Evolutionary conservation across 1,140 invertebrate genomes (phyloP).

Genomic region (Cataglyphis hispanica): DNA sequence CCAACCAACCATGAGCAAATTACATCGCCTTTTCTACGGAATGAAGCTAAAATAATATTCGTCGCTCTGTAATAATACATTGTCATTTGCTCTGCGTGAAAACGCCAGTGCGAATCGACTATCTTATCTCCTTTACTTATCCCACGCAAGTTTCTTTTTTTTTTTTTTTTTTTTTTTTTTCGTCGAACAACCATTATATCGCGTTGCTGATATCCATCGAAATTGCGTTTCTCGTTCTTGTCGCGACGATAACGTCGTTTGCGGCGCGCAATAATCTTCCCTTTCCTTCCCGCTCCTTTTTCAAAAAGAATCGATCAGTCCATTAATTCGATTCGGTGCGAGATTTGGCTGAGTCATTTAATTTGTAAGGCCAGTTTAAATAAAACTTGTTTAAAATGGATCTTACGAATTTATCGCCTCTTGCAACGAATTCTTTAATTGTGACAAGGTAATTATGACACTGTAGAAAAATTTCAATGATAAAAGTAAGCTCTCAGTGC

Average conservation of each 20-base stretch:
- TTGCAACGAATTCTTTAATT: background rate
- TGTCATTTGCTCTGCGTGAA: background rate
- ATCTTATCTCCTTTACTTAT: constrained; percentile 2
- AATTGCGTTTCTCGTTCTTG: background rate
- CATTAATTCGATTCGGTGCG: background rate
- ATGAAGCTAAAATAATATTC: background rate
- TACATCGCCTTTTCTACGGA: constrained; percentile 34
- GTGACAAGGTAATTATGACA: constrained; percentile 8
- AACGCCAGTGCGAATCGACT: background rate
- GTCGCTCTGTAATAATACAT: constrained; percentile 25
- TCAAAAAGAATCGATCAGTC: background rate
- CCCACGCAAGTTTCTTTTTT: background rate
- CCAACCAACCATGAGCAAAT: constrained; percentile 33
- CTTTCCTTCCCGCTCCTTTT: background rate
- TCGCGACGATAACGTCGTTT: background rate
- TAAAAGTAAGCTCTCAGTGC: background rate
- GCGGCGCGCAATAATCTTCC: background rate
- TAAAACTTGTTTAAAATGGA: background rate
- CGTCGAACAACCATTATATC: background rate
- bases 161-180: constrained; percentile 2
- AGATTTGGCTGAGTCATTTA: background rate
- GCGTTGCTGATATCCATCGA: background rate
- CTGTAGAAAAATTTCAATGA: background rate
- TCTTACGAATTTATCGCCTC: constrained; percentile 8
- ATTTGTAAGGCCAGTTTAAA: background rate